Conservation (phyloP, 1,140 invertebrate species). For the Scaptomyza hsui region DNA sequence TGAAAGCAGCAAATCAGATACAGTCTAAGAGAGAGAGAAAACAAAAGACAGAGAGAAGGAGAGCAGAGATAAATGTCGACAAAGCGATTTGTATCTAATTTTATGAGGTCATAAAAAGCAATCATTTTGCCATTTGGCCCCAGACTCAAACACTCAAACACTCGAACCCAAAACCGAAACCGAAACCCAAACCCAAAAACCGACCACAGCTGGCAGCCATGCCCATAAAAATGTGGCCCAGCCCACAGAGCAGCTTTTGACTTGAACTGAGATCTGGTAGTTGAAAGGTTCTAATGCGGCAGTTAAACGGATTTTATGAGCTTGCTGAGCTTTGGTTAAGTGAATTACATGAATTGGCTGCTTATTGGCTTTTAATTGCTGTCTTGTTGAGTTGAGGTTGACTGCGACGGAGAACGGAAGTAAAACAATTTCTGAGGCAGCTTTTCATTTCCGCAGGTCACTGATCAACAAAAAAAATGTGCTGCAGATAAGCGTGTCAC, state of each 20-base stretch:
- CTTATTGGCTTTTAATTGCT: constrained; percentile 77
- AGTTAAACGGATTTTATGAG: constrained; percentile 74
- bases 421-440: constrained; percentile 20
- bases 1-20: constrained; percentile 19
- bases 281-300: constrained; percentile 70
- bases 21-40: not conserved
- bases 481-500: constrained; percentile 75
- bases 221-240: constrained; percentile 64
- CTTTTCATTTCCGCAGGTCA: constrained; percentile 60
- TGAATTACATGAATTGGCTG: constrained; percentile 79
- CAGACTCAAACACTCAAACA: not conserved
- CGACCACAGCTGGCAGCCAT: constrained; percentile 70
- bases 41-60: not conserved
- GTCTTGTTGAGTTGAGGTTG: constrained; percentile 33
- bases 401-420: constrained; percentile 48
- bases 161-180: not conserved
- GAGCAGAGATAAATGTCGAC: constrained; percentile 68
- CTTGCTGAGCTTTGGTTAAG: constrained; percentile 53
- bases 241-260: constrained; percentile 10
- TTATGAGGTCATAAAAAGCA: constrained; percentile 84
- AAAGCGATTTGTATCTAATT: constrained; percentile 83
- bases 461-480: constrained; percentile 37
- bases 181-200: constrained; percentile 3
- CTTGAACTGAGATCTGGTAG: constrained; percentile 21
- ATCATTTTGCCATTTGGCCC: constrained; percentile 76